Percentiles rank a stretch among this genome's conserved stretches.
These are phyloP conservation scores for Prinia subflava DNA, from an alignment of 2,113 vertebrate genomes.

Conservation along the genomic window DNA sequence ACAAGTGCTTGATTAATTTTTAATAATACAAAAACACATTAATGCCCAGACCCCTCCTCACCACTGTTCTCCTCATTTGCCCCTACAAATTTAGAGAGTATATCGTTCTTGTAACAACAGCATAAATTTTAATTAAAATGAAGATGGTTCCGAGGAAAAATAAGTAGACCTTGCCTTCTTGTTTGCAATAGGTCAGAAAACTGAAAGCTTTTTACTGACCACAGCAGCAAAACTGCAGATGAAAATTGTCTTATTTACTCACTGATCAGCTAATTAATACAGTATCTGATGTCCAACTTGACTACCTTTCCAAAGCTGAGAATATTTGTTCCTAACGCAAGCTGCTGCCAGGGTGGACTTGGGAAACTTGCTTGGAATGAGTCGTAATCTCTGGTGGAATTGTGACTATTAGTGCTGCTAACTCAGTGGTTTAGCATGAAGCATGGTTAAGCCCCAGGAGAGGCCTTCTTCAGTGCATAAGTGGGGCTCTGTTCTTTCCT, in stretches of 20 bases:
- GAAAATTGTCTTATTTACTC: background rate
- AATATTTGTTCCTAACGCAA: background rate
- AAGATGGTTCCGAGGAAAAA: background rate
- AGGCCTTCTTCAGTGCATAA: background rate
- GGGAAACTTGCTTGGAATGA: slow-evolving; percentile 12
- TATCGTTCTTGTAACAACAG: background rate
- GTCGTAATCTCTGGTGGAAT: background rate
- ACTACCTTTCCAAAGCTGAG: background rate
- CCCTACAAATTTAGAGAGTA: background rate
- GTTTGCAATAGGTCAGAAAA: background rate
- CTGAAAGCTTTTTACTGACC: background rate
- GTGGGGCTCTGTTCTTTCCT: background rate
- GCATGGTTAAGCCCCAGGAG: background rate
- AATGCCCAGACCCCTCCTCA: background rate
- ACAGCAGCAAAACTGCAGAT: background rate
- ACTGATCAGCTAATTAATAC: background rate
- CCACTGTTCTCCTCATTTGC: background rate
- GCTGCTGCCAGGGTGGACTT: background rate
- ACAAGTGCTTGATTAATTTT: background rate
- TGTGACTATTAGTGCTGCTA: background rate
- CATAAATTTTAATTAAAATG: background rate
- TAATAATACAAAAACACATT: background rate
- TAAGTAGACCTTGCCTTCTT: background rate
- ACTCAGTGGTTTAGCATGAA: background rate
- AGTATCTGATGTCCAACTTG: background rate